Conservation (phyloP, 2,797 vertebrate species). For the Lagorchestes hirsutus region DNA sequence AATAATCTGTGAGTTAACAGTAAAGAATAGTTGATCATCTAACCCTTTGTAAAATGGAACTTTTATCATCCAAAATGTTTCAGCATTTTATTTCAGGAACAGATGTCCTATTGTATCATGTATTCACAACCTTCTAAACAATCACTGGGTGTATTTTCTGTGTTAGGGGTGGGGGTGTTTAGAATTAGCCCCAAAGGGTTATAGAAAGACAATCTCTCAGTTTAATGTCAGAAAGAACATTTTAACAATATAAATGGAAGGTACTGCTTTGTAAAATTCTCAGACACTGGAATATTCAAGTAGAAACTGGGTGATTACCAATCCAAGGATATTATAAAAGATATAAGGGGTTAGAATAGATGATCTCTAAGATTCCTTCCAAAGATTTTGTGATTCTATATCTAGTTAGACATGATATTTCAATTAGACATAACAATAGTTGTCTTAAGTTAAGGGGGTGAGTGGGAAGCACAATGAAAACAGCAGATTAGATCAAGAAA, state of each 20-base stretch:
- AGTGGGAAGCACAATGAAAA: background rate
- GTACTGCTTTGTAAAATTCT: background rate
- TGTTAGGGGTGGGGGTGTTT: background rate
- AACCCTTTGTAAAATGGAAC: slow-evolving; percentile 75
- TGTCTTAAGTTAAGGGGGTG: background rate
- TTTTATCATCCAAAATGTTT: slow-evolving; percentile 75
- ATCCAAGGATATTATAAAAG: background rate
- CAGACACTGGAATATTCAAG: background rate
- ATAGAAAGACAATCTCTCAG: background rate
- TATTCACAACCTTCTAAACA: background rate
- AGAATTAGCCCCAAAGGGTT: background rate
- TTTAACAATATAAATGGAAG: background rate
- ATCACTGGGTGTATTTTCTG: background rate
- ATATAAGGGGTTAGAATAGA: background rate
- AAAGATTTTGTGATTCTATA: background rate
- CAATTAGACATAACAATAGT: background rate
- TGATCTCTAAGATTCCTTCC: background rate
- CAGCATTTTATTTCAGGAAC: slow-evolving; percentile 78
- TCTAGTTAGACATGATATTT: background rate
- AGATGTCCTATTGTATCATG: slow-evolving; percentile 67
- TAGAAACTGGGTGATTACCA: background rate
- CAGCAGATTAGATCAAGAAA: background rate
- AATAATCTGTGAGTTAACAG: slow-evolving; percentile 70
- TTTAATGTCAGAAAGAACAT: background rate
- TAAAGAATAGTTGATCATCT: slow-evolving; percentile 77